Conservation (phyloP, 1,140 invertebrate species). For the Mercenaria mercenaria region DNA sequence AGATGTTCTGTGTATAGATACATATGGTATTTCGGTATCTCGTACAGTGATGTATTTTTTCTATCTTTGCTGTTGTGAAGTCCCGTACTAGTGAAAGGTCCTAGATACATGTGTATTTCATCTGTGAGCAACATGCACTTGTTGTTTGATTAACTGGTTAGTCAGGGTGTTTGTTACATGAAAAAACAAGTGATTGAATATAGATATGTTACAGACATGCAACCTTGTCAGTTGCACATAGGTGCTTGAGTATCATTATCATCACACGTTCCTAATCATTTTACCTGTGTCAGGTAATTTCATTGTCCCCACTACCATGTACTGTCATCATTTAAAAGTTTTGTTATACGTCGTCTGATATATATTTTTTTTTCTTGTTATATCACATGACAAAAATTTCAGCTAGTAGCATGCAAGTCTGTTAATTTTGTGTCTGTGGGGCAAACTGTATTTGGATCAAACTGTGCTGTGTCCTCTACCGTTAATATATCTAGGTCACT, state of each 20-base stretch:
- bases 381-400: too few relatives aligned
- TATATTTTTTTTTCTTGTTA: too few relatives aligned
- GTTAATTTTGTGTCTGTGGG: too few relatives aligned
- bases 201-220: neutral
- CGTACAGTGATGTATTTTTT: slow-evolving; percentile 46
- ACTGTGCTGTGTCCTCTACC: too few relatives aligned
- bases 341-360: too few relatives aligned
- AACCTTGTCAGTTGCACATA: neutral
- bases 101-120: slow-evolving; percentile 6
- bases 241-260: slow-evolving; percentile 1
- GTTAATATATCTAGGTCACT: too few relatives aligned
- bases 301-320: neutral
- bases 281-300: neutral
- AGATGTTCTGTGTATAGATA: neutral
- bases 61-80: slow-evolving; percentile 38
- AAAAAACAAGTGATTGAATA: neutral
- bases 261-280: neutral
- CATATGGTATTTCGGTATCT: neutral
- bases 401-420: too few relatives aligned
- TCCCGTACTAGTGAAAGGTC: slow-evolving; percentile 35
- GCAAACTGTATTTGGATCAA: too few relatives aligned
- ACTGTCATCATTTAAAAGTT: too few relatives aligned
- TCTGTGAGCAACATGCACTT: neutral
- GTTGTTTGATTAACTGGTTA: neutral
- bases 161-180: slow-evolving; percentile 5